Base-by-base conservation (phyloP, 2,888 invertebrate species). In the Gari tellinella region DNA sequence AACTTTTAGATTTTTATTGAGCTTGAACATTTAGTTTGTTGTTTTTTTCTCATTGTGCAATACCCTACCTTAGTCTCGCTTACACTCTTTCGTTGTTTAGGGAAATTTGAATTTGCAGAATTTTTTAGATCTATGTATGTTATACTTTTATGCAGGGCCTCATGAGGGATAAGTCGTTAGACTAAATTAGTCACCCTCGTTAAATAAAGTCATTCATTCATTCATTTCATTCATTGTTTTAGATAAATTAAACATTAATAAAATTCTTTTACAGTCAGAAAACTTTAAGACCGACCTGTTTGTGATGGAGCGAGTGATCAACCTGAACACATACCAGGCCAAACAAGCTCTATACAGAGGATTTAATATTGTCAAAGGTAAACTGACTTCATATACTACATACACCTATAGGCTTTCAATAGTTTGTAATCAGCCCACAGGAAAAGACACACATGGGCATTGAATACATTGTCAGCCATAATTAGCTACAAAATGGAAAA, bases 301-400 rank as follows among this genome's bases (percentile, higher is more conserved):
- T 65, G 81, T 90, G 5, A 90, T 92, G 90, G 92, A 92, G 72
- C 73, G 92, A 61, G 89, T 88, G 3, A 80, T 92, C 21, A 91
- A 92, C 67, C 77, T 91, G 49, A 92, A 91, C 79, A 89, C 89
- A 5, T 91, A 90, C 73, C 92, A 92, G 74, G 81, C 86, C 10
- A 90, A 90, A 78, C 90, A 89, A 55, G 91, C 91, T 8, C 64
- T 83, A 12, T 92, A 91, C 75, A 81, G 92, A 63, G 86, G 87
- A 2, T 86, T 89, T 43, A 55, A 75, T 10, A 84, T 88, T 19
- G 68, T 88, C 8, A 67, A 77, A 80, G 86, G 90, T 90, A 84
- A 72, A 55, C 21, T 49, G 38, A 7, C 23, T 10, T 12, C 21
- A 10, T 25, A 21, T 19, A 25, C 40, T 12, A 12, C 40, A 40